Percentiles rank a stretch among this genome's conserved stretches.
phyloP scores from a whole-genome alignment of 2,113 vertebrate species.

The Xyrauchen texanus region DNA sequence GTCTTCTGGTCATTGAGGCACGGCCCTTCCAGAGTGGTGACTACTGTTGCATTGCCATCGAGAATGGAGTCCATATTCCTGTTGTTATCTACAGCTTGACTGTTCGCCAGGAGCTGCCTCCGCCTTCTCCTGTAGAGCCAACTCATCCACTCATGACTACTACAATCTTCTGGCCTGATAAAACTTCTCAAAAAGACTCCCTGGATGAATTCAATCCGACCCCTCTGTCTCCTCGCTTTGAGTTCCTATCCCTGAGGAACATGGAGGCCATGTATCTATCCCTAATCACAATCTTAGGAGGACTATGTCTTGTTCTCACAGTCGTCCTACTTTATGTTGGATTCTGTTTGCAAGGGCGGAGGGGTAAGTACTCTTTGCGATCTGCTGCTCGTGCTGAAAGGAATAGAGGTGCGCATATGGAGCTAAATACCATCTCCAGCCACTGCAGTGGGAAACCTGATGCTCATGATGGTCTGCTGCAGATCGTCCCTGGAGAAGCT shows the following conservation, averaged over 20 bases:
- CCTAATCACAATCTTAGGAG: constrained; percentile 81
- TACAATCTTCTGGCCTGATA: background rate
- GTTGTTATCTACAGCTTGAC: constrained; percentile 81
- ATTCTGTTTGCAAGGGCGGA: constrained; percentile 78
- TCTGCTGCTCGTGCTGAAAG: constrained; percentile 66
- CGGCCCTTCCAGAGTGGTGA: constrained; percentile 78
- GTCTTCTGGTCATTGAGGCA: constrained; percentile 85
- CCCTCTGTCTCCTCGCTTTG: constrained; percentile 51
- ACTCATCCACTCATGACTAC: constrained; percentile 16
- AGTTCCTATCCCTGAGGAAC: constrained; percentile 70
- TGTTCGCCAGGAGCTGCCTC: constrained; percentile 73
- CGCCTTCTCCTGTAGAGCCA: constrained; percentile 48
- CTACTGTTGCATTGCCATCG: constrained; percentile 86
- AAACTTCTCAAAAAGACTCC: constrained; percentile 45
- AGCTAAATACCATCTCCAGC: constrained; percentile 89
- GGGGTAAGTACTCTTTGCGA: constrained; percentile 75
- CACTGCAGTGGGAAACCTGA: constrained; percentile 75
- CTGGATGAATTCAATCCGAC: constrained; percentile 57
- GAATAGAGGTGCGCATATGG: constrained; percentile 76
- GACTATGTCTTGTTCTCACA: constrained; percentile 83
- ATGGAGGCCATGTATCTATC: constrained; percentile 85
- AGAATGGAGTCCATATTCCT: constrained; percentile 79
- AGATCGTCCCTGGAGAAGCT: constrained; percentile 79
- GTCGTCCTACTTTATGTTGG: constrained; percentile 82
- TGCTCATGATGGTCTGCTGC: constrained; percentile 74